phyloP scores from a whole-genome alignment of 2,113 vertebrate genomes.

The Apteryx owenii region DNA sequence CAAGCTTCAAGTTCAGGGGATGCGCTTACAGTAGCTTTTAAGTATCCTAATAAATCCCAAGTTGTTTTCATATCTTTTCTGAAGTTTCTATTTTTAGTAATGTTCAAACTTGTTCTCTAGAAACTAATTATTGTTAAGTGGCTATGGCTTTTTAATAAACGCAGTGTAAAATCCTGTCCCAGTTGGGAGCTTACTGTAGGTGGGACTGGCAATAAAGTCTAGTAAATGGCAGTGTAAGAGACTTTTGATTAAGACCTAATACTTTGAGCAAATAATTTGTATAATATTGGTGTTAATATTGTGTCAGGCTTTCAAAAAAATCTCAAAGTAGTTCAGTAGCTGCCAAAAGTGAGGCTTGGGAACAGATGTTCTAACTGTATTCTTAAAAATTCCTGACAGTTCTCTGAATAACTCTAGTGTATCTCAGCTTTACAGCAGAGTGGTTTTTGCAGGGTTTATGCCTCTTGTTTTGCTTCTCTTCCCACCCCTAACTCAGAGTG shows the following conservation, averaged over 20 bases:
- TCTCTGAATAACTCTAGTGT: slow-evolving; percentile 10
- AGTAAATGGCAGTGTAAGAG: neutral
- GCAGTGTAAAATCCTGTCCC: accelerated
- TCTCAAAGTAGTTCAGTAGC: slow-evolving; percentile 4
- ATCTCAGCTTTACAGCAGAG: neutral
- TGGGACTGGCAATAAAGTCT: neutral
- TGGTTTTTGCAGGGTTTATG: neutral
- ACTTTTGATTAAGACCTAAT: slow-evolving; percentile 1
- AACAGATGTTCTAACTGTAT: slow-evolving; percentile 47
- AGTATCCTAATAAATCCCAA: neutral
- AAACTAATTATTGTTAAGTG: neutral
- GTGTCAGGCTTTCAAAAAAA: slow-evolving; percentile 36
- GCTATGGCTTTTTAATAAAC: neutral
- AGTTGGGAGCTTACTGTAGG: neutral
- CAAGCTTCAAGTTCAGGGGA: neutral
- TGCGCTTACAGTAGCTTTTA: neutral
- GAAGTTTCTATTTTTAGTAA: neutral
- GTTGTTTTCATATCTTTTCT: neutral
- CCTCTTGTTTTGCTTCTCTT: neutral
- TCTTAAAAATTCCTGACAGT: slow-evolving; percentile 35
- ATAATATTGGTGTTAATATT: slow-evolving; percentile 35
- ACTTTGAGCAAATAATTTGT: neutral
- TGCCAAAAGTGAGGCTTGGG: slow-evolving; percentile 31
- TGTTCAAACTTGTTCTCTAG: neutral
- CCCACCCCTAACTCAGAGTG: neutral